Percentiles rank a stretch among this genome's conserved stretches.
Evolutionary conservation across 2,113 vertebrate genomes (phyloP).

Genomic region (Entomyzon cyanotis): DNA sequence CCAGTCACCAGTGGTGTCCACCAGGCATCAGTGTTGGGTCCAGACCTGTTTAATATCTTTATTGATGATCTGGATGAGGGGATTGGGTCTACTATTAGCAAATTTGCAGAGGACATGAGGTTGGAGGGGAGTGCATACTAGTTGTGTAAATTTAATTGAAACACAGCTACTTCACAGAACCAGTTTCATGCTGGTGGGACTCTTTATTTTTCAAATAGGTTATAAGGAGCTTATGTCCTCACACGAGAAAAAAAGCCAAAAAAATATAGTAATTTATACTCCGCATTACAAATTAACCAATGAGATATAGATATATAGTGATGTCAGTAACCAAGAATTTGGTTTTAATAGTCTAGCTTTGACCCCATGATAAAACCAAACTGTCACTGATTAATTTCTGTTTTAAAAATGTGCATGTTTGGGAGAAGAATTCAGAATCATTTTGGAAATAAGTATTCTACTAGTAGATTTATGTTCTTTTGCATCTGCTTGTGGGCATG

Average conservation of each 20-base stretch:
- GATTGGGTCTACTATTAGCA: neutral
- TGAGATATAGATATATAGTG: neutral
- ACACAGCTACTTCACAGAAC: constrained; percentile 23
- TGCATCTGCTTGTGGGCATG: neutral
- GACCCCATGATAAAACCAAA: neutral
- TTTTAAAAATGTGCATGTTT: neutral
- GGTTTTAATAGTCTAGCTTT: neutral
- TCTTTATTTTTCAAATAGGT: neutral
- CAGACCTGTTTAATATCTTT: neutral
- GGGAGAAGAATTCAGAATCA: neutral
- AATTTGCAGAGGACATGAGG: neutral
- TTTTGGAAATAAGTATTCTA: neutral
- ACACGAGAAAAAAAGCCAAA: neutral
- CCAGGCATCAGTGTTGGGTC: neutral
- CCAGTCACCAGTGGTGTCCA: neutral
- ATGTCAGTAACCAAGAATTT: neutral
- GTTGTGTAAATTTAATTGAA: constrained; percentile 54
- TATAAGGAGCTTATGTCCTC: neutral
- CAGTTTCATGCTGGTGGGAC: neutral
- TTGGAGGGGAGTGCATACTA: neutral
- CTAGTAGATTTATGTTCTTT: neutral
- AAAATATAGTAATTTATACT: neutral
- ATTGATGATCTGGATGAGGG: neutral
- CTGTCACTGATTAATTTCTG: neutral
- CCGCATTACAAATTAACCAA: neutral